phyloP scores from a whole-genome alignment of 30 jellyfish, hydroid and myxozoan genomes.

The Cassiopea xamachana region DNA sequence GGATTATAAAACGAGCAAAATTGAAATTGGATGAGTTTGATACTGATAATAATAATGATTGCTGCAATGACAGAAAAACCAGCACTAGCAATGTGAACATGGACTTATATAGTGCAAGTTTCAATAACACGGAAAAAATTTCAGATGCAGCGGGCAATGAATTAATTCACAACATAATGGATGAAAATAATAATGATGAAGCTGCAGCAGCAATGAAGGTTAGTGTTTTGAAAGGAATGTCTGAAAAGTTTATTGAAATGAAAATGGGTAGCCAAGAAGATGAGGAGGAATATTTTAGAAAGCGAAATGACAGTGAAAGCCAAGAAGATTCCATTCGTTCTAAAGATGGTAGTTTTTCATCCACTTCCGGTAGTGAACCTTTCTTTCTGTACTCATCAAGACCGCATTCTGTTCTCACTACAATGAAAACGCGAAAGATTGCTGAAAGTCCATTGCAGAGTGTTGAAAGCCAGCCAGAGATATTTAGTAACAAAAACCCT shows the following conservation, averaged over 20 bases:
- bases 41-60: conserved; percentile 11
- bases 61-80: background rate
- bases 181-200: conserved; percentile 25
- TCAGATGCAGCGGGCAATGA: background rate
- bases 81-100: background rate
- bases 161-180: background rate
- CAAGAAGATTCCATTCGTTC: conserved; percentile 67
- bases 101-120: background rate
- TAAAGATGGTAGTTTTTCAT: conserved; percentile 73
- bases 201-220: background rate
- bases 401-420: conserved; percentile 68
- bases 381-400: conserved; percentile 81
- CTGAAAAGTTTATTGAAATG: conserved; percentile 45
- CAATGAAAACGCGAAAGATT: conserved; percentile 14
- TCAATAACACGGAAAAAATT: background rate
- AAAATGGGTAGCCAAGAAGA: conserved; percentile 78
- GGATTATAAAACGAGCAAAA: conserved; percentile 54
- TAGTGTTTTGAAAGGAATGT: conserved; percentile 9
- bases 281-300: conserved; percentile 75
- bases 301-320: conserved; percentile 64
- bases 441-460: conserved; percentile 29
- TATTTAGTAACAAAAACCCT: background rate
- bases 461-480: conserved; percentile 19
- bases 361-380: conserved; percentile 81
- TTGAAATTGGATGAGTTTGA: conserved; percentile 22